Evolutionary conservation across 30 jellyfish, hydroid and myxozoan species (phyloP).

Genomic region (Clytia hemisphaerica): DNA sequence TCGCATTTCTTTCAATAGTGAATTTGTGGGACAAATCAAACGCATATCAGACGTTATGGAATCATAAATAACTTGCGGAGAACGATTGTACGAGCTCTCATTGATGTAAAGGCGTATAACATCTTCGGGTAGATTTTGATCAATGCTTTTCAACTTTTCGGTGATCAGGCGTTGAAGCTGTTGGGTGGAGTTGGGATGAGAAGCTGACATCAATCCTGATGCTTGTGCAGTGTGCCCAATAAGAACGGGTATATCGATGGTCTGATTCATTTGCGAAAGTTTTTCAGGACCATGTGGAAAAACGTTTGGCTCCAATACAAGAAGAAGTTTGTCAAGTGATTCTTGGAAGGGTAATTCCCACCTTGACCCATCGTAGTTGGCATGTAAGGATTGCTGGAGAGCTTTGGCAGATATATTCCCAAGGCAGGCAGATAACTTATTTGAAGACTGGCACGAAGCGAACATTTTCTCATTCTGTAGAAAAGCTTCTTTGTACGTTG

Average conservation of each 20-base stretch:
- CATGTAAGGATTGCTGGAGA: constrained; percentile 30
- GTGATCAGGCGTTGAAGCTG: too few species aligned
- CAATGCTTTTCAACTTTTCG: too few species aligned
- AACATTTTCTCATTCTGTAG: not conserved
- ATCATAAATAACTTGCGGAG: constrained; percentile 1
- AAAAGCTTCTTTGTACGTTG: constrained; percentile 13
- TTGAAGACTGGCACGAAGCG: too few species aligned
- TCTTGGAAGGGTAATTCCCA: constrained; percentile 19
- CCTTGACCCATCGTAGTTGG: constrained; percentile 45
- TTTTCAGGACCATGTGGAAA: constrained; percentile 28
- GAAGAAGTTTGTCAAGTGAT: constrained; percentile 27
- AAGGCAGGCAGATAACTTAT: constrained; percentile 26
- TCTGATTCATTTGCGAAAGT: not conserved
- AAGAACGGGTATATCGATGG: constrained; percentile 28
- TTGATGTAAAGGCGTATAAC: too few species aligned
- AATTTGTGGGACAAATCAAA: constrained; percentile 34
- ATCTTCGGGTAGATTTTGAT: too few species aligned
- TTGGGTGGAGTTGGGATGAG: too few species aligned
- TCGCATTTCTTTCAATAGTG: not conserved
- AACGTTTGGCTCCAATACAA: constrained; percentile 49
- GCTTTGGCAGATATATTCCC: constrained; percentile 25
- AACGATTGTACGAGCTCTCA: too few species aligned
- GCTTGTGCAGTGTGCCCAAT: constrained; percentile 73
- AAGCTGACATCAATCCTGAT: constrained; percentile 1
- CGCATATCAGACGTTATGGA: constrained; percentile 39